Percentiles rank a stretch among this genome's conserved stretches.
These are phyloP conservation scores for Falco concolor DNA, from an alignment of 2,797 vertebrate species.

Conservation along the genomic window DNA sequence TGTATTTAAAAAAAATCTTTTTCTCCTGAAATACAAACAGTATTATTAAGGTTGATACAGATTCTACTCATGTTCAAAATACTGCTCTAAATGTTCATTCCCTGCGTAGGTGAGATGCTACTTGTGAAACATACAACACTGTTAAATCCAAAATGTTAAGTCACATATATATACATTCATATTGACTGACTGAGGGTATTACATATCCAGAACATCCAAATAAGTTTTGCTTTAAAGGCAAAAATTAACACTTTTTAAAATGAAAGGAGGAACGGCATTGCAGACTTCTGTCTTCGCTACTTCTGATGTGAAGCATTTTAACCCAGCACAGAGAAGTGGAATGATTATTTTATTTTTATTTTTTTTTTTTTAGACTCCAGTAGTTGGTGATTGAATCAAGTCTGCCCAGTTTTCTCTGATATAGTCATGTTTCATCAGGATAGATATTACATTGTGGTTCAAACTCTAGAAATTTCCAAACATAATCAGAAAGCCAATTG, in stretches of 20 bases:
- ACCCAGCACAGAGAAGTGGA: not conserved
- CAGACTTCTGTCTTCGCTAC: not conserved
- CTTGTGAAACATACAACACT: not conserved
- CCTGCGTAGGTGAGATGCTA: not conserved
- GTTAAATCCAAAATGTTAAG: not conserved
- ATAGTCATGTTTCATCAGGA: not conserved
- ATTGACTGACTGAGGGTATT: not conserved
- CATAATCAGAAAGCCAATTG: not conserved
- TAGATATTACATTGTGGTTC: not conserved
- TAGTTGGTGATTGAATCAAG: not conserved
- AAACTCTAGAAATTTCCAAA: not conserved
- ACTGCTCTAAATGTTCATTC: not conserved
- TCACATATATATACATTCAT: not conserved
- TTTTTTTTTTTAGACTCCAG: not conserved
- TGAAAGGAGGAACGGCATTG: accelerated
- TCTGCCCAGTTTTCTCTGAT: not conserved
- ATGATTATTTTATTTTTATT: not conserved
- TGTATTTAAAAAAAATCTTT: not conserved
- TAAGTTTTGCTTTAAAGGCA: not conserved
- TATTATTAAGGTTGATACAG: not conserved
- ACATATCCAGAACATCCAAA: not conserved
- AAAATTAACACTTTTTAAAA: not conserved
- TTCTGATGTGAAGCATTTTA: not conserved
- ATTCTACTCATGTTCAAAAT: not conserved
- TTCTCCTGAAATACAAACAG: not conserved